These are phyloP conservation scores for Helicoverpa armigera DNA, from an alignment of 1,140 invertebrate genomes.

Conservation along the genomic window DNA sequence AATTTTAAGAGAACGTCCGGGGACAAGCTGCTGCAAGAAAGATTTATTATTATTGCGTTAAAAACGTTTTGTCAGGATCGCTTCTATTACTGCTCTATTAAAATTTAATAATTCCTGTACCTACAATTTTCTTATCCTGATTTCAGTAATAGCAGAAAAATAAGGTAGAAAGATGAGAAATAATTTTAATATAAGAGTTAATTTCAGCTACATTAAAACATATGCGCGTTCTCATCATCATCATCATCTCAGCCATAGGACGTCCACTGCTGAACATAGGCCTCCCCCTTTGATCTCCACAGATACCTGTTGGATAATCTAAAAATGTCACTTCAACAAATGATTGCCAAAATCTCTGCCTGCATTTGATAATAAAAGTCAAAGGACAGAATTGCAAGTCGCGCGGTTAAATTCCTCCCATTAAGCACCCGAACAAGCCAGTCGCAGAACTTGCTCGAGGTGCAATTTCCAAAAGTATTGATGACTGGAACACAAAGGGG, in stretches of 20 bases:
- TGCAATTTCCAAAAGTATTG: slow-evolving; percentile 73
- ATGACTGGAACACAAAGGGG: slow-evolving; percentile 68
- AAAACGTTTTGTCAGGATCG: slow-evolving; percentile 51
- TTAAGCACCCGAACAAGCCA: slow-evolving; percentile 43
- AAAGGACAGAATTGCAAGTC: slow-evolving; percentile 1
- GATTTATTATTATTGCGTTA: slow-evolving; percentile 62
- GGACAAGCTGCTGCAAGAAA: slow-evolving; percentile 58
- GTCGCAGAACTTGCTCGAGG: slow-evolving; percentile 51
- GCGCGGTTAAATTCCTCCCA: slow-evolving; percentile 33
- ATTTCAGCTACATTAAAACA: neutral
- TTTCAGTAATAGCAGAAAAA: neutral
- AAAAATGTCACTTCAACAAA: neutral
- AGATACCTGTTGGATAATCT: too few species aligned
- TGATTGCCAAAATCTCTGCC: neutral
- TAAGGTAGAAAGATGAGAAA: neutral
- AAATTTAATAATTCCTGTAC: slow-evolving; percentile 19
- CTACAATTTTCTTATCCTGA: neutral
- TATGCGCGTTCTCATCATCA: too few species aligned
- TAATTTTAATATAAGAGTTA: too few species aligned
- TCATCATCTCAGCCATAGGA: too few species aligned
- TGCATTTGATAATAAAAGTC: neutral
- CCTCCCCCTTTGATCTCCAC: too few species aligned
- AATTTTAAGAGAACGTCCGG: slow-evolving; percentile 66
- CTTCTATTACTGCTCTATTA: slow-evolving; percentile 51
- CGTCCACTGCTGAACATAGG: too few species aligned